A percentile compares a stretch with the other conserved stretches of the same genome.
Evolutionary conservation across 2,797 vertebrate species (phyloP).

Genomic region (Gadopsis bispinosus): DNA sequence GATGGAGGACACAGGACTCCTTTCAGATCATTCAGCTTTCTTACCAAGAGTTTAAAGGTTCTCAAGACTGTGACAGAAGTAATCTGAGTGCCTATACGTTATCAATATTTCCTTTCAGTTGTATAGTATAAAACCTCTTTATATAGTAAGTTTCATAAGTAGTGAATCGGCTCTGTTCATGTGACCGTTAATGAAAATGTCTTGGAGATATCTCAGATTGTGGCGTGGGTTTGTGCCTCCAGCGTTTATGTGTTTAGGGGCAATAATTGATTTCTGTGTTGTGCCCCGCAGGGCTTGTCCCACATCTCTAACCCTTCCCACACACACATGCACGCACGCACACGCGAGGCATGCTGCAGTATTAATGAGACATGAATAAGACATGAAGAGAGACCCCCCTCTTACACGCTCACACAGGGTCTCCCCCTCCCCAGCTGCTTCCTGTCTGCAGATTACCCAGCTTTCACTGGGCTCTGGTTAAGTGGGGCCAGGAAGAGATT

Average conservation of each 20-base stretch:
- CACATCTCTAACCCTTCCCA: constrained; percentile 67
- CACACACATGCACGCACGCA: constrained; percentile 30
- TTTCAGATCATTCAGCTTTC: constrained; percentile 34
- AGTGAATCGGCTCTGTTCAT: constrained; percentile 23
- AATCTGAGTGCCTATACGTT: constrained; percentile 1
- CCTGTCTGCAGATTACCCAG: constrained; percentile 87
- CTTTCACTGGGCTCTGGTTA: constrained; percentile 83
- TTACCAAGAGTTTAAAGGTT: constrained; percentile 31
- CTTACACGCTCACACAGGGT: constrained; percentile 80
- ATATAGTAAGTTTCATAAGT: not conserved
- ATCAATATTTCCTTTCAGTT: constrained; percentile 14
- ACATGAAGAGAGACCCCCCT: constrained; percentile 84
- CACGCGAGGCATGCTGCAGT: constrained; percentile 79
- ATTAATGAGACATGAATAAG: constrained; percentile 89
- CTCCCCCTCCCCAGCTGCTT: constrained; percentile 83
- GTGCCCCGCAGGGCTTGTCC: constrained; percentile 78
- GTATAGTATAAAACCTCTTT: constrained; percentile 3
- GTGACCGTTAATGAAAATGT: constrained; percentile 71
- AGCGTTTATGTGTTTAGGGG: constrained; percentile 81
- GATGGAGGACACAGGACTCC: constrained; percentile 48
- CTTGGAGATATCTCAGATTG: constrained; percentile 61
- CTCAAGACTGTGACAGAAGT: not conserved
- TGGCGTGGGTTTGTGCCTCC: constrained; percentile 66
- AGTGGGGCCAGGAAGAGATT: constrained; percentile 86
- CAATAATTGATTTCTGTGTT: constrained; percentile 85